Base-by-base conservation (phyloP, 2,888 invertebrate genomes). In the Sphecodes monilicornis region DNA sequence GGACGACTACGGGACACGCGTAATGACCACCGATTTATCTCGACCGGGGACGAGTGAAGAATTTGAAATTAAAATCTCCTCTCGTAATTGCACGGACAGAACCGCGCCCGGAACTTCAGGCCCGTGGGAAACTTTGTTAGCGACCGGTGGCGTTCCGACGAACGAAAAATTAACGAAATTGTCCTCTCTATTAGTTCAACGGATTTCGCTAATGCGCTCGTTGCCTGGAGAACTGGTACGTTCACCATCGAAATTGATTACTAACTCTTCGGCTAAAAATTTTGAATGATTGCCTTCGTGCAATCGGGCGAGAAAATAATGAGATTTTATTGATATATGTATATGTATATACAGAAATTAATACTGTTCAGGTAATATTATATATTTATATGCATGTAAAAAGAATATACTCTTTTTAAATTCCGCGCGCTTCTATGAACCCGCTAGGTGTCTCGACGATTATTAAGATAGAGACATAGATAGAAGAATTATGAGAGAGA, bases 11-110 rank as follows among this genome's bases (percentile, higher is more conserved):
- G 72, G 76, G 64, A 41, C 66, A 60, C 75, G 39, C 80, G 73
- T 76, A 85, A 79, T 85, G 85, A 78, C 73, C 70, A 29, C n/a
- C 84, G 78, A 84, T 80, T 86, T 82, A 77, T 54, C 77, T n/a
- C 43, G 71, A 72, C 29, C 57, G 66, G 26, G 60, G 70, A 78
- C 74, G 57, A 75, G 50, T 64, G 36, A 68, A 72, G 74, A 85
- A 76, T 85, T 78, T 76, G 50, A 68, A 85, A 84, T 78, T 84
- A 75, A 78, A 84, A 84, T 76, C 46, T 29, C 43, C 43, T 50
- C 26, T 43, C 13, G 41, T 73, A 77, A 84, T 84, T 74, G 69
- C 46, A 18, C 32, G 78, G n/a, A 32, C 32, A 43, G 36, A 46
- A n/a, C 43, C 18, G n/a, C 39, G 29, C 8, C 0, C 39, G n/a